Base-by-base conservation (phyloP, 2,888 invertebrate species). In the Polymixis flavicincta region DNA sequence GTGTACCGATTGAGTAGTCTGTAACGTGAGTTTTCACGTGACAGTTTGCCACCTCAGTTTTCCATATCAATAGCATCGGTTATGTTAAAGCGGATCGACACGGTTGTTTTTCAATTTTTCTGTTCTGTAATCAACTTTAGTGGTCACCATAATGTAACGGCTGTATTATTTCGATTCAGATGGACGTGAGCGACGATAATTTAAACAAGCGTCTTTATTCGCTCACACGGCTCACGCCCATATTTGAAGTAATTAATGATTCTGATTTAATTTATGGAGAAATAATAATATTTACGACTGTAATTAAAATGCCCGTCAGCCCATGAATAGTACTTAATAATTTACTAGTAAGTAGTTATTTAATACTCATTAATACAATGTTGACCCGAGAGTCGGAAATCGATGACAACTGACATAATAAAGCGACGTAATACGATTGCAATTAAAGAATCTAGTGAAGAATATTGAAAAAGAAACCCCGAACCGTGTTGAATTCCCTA, bases 1-100 rank as follows among this genome's bases (percentile, higher is more conserved):
- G 28, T 59, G 19, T 22, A 25, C 4, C 32, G 2, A 32, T 22
- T 48, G 45, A 32, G 48, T n/a, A 67, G 61, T 63, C 25, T 66
- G 32, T 22, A 76, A 84, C 59, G 64, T 70, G 67, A 78, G 19
- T 60, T 55, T 74, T 63, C 64, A 81, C 64, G 74, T 71, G 74
- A 81, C 69, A 66, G 48, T 71, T 63, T 32, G 32, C 11, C 63
- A 60, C 55, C 32, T 74, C 37, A n/a, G 48, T 66, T 86, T 81
- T 69, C 55, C 64, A 71, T 72, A 72, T 67, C 55, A 63, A 78
- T 70, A 45, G 55, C 4, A 37, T 60, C 42, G 14, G 37, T 48
- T 52, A 52, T 17, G 11, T 42, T 52, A 4, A 32, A 71, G 82
- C 42, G 28, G n/a, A 65, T 32, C 37, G 37, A 55, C 50, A 66